These are phyloP conservation scores for Mormyrus lacerda DNA, from an alignment of 2,113 vertebrate genomes.

Conservation along the genomic window DNA sequence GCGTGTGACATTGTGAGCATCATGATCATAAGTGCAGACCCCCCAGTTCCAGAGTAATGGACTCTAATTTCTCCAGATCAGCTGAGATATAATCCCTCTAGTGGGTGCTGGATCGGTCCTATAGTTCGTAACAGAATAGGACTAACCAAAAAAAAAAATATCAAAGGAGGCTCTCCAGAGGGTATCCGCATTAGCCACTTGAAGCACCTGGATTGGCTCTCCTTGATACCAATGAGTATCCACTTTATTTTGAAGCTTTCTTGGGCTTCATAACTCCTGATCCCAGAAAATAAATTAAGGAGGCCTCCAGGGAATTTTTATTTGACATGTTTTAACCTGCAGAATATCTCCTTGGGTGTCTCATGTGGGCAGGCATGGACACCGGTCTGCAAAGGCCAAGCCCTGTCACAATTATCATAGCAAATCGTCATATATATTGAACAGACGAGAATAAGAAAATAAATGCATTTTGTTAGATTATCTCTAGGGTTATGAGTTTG, in stretches of 20 bases:
- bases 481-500: neutral
- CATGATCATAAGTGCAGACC: neutral
- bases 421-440: neutral
- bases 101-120: neutral
- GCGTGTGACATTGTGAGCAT: neutral
- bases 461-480: neutral
- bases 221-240: neutral
- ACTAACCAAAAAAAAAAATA: neutral
- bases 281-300: neutral
- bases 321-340: neutral
- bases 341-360: neutral
- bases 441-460: neutral
- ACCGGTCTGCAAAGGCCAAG: neutral
- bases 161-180: neutral
- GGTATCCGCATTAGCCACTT: neutral
- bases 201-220: neutral
- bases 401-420: neutral
- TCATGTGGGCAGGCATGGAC: neutral
- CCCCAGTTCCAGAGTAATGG: neutral
- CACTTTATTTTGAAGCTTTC: neutral
- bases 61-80: neutral
- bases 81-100: neutral
- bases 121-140: neutral
- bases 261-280: neutral
- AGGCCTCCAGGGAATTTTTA: neutral